Percentiles rank a stretch among this genome's conserved stretches.
Evolutionary conservation across 1,140 invertebrate species (phyloP).

Genomic region (Caenorhabditis inopinata): DNA sequence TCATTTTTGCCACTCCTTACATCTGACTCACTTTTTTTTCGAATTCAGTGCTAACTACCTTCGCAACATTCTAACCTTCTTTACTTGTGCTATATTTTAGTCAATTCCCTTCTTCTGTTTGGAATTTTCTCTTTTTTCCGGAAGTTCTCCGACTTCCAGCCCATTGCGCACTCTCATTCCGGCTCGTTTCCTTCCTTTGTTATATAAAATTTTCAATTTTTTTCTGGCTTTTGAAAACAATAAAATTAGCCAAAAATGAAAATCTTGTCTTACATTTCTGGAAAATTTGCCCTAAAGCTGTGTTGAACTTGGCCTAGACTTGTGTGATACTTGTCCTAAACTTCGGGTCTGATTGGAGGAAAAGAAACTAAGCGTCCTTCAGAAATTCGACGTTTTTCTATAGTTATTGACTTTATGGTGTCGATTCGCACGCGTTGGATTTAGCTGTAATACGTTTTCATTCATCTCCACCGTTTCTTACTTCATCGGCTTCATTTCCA

Average conservation of each 20-base stretch:
- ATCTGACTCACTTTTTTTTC: not conserved
- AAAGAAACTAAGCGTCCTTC: too few species aligned
- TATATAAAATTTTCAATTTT: too few species aligned
- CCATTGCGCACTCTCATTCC: not conserved
- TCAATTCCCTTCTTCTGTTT: not conserved
- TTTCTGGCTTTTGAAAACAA: too few species aligned
- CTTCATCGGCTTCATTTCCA: not conserved
- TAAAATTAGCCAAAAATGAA: too few species aligned
- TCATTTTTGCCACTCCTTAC: constrained; percentile 1
- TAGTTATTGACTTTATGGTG: too few species aligned
- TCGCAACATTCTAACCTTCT: not conserved
- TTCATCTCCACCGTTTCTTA: not conserved
- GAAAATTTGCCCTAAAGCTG: too few species aligned
- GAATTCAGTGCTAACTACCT: too few species aligned
- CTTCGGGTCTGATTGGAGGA: too few species aligned
- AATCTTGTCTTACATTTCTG: too few species aligned
- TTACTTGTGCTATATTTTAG: not conserved
- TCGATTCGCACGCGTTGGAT: not conserved
- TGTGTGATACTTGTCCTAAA: too few species aligned
- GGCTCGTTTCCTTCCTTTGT: not conserved
- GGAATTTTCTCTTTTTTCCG: not conserved
- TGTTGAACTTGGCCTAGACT: too few species aligned
- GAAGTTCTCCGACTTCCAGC: not conserved
- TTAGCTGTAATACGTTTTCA: not conserved
- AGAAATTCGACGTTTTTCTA: too few species aligned